These are phyloP conservation scores for Tetranychus truncatus DNA, from an alignment of 2,888 invertebrate genomes.

Conservation along the genomic window DNA sequence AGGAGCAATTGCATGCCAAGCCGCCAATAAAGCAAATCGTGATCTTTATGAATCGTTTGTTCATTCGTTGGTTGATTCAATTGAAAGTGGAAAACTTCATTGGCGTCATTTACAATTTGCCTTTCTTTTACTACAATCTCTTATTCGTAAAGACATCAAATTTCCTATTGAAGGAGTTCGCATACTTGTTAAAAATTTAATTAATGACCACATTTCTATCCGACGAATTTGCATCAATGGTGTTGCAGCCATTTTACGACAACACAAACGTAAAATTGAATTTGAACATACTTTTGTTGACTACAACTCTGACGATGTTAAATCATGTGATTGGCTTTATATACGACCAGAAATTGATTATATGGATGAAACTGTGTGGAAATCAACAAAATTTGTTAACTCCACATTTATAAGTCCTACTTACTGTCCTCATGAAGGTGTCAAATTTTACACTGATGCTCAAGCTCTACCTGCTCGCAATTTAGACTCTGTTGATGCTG, in stretches of 20 bases:
- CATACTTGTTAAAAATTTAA: slow-evolving; percentile 45
- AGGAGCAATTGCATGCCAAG: slow-evolving; percentile 7
- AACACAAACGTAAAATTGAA: slow-evolving; percentile 45
- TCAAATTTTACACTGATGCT: slow-evolving; percentile 47
- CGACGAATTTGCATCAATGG: slow-evolving; percentile 49
- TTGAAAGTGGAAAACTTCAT: slow-evolving; percentile 38
- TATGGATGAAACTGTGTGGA: slow-evolving; percentile 51
- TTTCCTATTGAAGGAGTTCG: slow-evolving; percentile 46
- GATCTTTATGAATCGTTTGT: slow-evolving; percentile 30
- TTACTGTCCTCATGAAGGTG: slow-evolving; percentile 35
- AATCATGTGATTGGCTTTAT: slow-evolving; percentile 43
- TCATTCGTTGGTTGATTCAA: slow-evolving; percentile 30
- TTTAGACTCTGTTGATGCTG: slow-evolving; percentile 41
- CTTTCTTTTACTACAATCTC: slow-evolving; percentile 49
- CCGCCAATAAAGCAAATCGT: slow-evolving; percentile 20
- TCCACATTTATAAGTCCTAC: slow-evolving; percentile 44
- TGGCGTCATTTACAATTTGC: slow-evolving; percentile 65
- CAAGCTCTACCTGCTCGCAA: slow-evolving; percentile 44
- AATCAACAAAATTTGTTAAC: slow-evolving; percentile 49
- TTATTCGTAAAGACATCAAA: slow-evolving; percentile 50
- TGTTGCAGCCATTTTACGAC: slow-evolving; percentile 46
- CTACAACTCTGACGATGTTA: neutral
- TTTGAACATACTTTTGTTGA: neutral
- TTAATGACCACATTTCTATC: slow-evolving; percentile 60
- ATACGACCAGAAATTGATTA: slow-evolving; percentile 45